A percentile compares a stretch with the other conserved stretches of the same genome.
phyloP scores from a whole-genome alignment of 2,797 vertebrate species.

The Naso thynnoides region DNA sequence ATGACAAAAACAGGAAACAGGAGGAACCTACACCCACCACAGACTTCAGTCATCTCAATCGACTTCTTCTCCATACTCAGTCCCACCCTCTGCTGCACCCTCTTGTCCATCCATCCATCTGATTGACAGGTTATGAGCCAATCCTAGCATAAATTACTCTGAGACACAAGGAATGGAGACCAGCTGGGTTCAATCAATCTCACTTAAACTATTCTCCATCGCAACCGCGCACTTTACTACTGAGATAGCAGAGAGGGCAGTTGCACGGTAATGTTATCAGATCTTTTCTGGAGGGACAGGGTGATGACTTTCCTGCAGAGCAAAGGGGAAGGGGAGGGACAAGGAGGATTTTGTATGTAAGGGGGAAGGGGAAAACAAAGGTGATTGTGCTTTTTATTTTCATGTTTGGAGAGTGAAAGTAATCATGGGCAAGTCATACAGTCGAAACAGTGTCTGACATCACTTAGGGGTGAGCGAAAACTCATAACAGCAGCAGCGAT shows the following conservation, averaged over 20 bases:
- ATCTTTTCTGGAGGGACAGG: slow-evolving; percentile 68
- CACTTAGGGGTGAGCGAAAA: slow-evolving; percentile 50
- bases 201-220: slow-evolving; percentile 80
- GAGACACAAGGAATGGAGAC: slow-evolving; percentile 78
- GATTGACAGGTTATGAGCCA: slow-evolving; percentile 84
- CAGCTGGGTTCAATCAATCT: slow-evolving; percentile 84
- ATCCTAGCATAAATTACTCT: slow-evolving; percentile 81
- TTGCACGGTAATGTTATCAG: slow-evolving; percentile 79
- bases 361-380: slow-evolving; percentile 9
- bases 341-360: slow-evolving; percentile 30
- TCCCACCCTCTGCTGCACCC: slow-evolving; percentile 50
- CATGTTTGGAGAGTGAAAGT: slow-evolving; percentile 39
- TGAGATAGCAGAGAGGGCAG: slow-evolving; percentile 77
- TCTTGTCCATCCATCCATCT: slow-evolving; percentile 77
- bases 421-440: slow-evolving; percentile 24
- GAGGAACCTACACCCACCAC: slow-evolving; percentile 18
- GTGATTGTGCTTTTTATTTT: slow-evolving; percentile 44
- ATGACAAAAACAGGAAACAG: slow-evolving; percentile 36
- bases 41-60: slow-evolving; percentile 30
- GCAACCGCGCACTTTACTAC: slow-evolving; percentile 68
- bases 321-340: slow-evolving; percentile 31
- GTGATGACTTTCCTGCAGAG: slow-evolving; percentile 70
- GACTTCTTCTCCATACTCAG: slow-evolving; percentile 27
- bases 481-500: slow-evolving; percentile 57
- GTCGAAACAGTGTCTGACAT: slow-evolving; percentile 28